phyloP scores from a whole-genome alignment of 2,797 vertebrate genomes.

The Mycteria americana region DNA sequence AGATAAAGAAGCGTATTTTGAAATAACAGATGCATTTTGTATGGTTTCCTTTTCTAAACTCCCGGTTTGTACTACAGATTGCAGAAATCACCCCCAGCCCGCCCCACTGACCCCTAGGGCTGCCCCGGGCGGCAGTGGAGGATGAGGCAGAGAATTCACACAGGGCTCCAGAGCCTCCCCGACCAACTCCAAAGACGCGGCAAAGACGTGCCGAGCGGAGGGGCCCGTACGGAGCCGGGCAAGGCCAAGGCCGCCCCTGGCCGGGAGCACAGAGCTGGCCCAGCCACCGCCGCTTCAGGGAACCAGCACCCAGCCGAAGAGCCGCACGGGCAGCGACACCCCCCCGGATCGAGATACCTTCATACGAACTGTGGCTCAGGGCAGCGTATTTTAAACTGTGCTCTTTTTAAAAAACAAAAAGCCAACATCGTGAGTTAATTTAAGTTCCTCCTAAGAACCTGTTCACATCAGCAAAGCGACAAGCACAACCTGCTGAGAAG shows the following conservation, averaged over 20 bases:
- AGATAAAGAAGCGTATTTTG: slow-evolving; percentile 72
- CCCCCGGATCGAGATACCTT: neutral
- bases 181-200: slow-evolving; percentile 24
- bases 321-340: neutral
- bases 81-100: slow-evolving; percentile 61
- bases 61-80: slow-evolving; percentile 69
- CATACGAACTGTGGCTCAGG: neutral
- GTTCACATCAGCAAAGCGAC: neutral
- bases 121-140: neutral
- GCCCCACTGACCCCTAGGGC: slow-evolving; percentile 40
- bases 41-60: slow-evolving; percentile 74
- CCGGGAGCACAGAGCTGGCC: neutral
- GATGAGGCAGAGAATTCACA: slow-evolving; percentile 29
- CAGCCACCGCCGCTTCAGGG: neutral
- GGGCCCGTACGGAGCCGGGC: neutral
- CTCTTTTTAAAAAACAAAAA: neutral
- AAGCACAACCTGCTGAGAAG: slow-evolving; percentile 36
- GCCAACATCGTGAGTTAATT: neutral
- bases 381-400: slow-evolving; percentile 4
- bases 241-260: neutral
- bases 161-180: slow-evolving; percentile 15
- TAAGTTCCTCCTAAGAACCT: neutral
- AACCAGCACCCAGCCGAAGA: neutral
- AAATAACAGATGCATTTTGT: slow-evolving; percentile 76
- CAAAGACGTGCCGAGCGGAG: neutral